These are phyloP conservation scores for Cerastis rubricosa DNA, from an alignment of 2,888 invertebrate genomes.

Conservation along the genomic window DNA sequence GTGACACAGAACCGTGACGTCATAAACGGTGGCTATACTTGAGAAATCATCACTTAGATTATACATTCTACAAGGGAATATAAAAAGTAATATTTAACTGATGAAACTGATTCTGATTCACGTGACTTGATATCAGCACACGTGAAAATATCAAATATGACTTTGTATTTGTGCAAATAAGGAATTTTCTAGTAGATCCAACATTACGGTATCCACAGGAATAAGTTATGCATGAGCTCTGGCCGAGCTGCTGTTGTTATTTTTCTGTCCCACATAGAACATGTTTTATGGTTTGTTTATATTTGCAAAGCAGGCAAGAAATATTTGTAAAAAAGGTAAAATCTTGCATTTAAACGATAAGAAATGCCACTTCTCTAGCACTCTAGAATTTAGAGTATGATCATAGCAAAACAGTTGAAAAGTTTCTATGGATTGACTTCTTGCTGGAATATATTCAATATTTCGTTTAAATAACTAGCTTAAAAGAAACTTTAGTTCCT, in stretches of 20 bases:
- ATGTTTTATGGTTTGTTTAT: not conserved
- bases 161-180: not conserved
- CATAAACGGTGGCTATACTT: constrained; percentile 7
- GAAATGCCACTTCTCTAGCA: not conserved
- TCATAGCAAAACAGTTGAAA: not conserved
- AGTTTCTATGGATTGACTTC: not conserved
- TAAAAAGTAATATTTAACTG: too few species aligned
- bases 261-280: not conserved
- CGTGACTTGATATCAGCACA: not conserved
- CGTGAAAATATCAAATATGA: not conserved
- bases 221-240: constrained; percentile 5
- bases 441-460: not conserved
- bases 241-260: not conserved
- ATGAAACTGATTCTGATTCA: not conserved
- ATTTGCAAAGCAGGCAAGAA: not conserved
- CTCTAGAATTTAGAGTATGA: not conserved
- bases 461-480: not conserved
- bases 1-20: constrained; percentile 45
- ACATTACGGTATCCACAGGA: not conserved
- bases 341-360: not conserved
- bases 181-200: not conserved
- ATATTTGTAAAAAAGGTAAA: not conserved
- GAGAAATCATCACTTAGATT: not conserved
- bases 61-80: not conserved
- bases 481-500: not conserved